These are phyloP conservation scores for Linurgus olivaceus DNA, from an alignment of 2,797 vertebrate genomes.

Conservation along the genomic window DNA sequence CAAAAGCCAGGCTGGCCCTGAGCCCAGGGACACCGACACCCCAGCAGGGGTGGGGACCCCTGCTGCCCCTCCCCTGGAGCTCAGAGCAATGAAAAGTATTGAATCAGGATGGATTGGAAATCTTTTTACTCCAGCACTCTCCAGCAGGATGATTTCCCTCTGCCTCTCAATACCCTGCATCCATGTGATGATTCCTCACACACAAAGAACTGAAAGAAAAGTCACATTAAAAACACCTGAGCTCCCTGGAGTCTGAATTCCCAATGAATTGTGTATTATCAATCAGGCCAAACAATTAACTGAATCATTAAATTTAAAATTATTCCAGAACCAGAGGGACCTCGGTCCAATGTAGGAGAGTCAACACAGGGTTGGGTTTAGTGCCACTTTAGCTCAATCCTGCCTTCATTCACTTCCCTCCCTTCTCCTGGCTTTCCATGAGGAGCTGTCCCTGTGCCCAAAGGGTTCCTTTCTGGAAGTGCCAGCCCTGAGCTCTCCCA, in stretches of 20 bases:
- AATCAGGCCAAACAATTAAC: neutral
- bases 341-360: neutral
- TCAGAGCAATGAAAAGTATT: neutral
- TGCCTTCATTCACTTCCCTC: no score
- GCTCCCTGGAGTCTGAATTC: neutral
- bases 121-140: neutral
- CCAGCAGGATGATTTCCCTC: neutral
- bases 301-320: neutral
- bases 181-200: rapidly evolving
- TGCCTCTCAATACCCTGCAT: neutral
- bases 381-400: neutral
- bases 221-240: neutral
- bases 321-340: neutral
- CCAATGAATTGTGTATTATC: neutral
- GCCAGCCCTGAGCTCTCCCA: neutral
- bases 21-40: neutral
- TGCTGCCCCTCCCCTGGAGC: rapidly evolving
- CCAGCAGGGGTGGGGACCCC: rapidly evolving
- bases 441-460: neutral
- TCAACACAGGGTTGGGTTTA: neutral
- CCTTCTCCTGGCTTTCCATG: neutral
- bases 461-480: neutral
- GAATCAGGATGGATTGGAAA: neutral
- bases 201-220: neutral
- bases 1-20: neutral